Conservation (phyloP, 2,888 invertebrate genomes). For the Caenorhabditis sp. region DNA sequence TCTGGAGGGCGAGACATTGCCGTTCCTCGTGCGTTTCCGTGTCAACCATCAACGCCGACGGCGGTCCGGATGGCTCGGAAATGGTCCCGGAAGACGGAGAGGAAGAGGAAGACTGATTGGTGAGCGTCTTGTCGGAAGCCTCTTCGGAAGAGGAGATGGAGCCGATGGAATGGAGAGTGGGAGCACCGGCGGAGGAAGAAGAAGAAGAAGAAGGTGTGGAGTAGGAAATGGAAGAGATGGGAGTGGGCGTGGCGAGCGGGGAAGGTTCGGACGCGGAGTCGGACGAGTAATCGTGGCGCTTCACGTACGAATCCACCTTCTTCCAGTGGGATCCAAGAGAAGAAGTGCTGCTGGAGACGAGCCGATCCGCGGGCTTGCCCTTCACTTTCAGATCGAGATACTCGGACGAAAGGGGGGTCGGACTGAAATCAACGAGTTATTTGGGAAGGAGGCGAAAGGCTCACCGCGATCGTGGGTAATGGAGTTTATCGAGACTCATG, state of each 20-base stretch:
- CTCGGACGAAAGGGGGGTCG: conserved; percentile 5
- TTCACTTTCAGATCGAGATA: not conserved
- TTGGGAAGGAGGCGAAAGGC: not conserved
- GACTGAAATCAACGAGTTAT: not conserved
- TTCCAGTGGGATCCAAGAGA: conserved; percentile 36
- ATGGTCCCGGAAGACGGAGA: no score
- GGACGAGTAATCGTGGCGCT: not conserved
- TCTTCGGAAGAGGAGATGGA: no score
- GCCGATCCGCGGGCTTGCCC: not conserved
- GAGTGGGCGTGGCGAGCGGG: not conserved
- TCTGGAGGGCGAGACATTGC: conserved; percentile 13
- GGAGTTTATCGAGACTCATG: conserved; percentile 8
- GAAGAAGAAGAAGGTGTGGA: not conserved
- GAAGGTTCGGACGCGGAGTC: not conserved
- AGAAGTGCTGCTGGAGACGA: no score
- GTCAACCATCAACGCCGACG: not conserved
- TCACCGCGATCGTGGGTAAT: not conserved
- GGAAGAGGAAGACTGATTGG: not conserved
- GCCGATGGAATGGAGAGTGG: no score
- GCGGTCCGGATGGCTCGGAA: not conserved
- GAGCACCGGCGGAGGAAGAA: no score
- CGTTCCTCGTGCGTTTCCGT: conserved; percentile 17
- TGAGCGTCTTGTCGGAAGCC: not conserved
- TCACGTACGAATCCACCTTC: not conserved
- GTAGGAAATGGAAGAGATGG: not conserved